phyloP scores from a whole-genome alignment of 2,888 invertebrate genomes.

The Amphipyra tragopoginis region DNA sequence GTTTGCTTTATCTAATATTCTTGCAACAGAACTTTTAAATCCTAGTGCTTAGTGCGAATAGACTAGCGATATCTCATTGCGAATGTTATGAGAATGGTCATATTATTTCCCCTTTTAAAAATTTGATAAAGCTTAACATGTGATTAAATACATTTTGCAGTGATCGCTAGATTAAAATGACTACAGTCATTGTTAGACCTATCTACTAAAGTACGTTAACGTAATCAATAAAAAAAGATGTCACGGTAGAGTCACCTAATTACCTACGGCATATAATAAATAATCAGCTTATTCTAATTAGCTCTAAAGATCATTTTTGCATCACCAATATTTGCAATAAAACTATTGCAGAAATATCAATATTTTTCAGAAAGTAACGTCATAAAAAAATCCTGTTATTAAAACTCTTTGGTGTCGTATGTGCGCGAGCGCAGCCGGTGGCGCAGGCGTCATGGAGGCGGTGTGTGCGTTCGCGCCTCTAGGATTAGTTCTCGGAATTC shows the following conservation, averaged over 20 bases:
- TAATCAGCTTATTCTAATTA: too few relatives aligned
- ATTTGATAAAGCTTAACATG: too few relatives aligned
- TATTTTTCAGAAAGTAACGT: too few relatives aligned
- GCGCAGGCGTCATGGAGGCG: constrained; percentile 52
- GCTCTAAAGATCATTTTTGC: not conserved
- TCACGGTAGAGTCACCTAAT: not conserved
- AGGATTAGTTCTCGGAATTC: constrained; percentile 65
- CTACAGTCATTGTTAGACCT: too few relatives aligned
- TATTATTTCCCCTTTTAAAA: too few relatives aligned
- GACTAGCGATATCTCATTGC: constrained; percentile 9
- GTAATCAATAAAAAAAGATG: too few relatives aligned
- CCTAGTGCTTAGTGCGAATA: constrained; percentile 22
- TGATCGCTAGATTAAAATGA: too few relatives aligned
- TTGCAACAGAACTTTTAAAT: constrained; percentile 33
- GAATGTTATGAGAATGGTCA: not conserved
- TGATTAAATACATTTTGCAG: too few relatives aligned
- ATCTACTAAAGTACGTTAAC: too few relatives aligned
- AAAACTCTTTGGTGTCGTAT: constrained; percentile 7
- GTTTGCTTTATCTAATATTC: constrained; percentile 43
- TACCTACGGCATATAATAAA: too few relatives aligned
- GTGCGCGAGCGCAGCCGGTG: constrained; percentile 38
- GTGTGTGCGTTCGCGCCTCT: constrained; percentile 63
- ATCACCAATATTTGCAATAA: not conserved
- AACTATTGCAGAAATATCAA: not conserved
- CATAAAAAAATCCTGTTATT: not conserved